These are phyloP conservation scores for Drosophila navojoa DNA, from an alignment of 1,140 invertebrate genomes.

Conservation along the genomic window DNA sequence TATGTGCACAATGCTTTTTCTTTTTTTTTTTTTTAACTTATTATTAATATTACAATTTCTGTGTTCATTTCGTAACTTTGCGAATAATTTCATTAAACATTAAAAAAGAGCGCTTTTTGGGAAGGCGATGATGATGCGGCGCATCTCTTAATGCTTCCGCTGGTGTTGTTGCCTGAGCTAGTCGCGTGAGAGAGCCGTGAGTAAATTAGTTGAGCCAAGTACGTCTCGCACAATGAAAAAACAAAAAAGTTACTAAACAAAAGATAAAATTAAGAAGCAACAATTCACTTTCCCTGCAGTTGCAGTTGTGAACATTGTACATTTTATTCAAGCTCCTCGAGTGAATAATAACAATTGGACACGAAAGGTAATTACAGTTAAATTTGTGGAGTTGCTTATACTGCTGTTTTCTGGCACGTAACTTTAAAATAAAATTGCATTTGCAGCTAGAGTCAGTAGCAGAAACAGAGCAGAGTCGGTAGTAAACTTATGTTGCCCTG, in stretches of 20 bases:
- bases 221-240: constrained; percentile 36
- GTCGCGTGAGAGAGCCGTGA: constrained; percentile 72
- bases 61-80: background rate
- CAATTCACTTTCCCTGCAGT: constrained; percentile 74
- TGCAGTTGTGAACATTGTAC: constrained; percentile 36
- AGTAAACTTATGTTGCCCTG: constrained; percentile 62
- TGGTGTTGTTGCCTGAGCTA: constrained; percentile 10
- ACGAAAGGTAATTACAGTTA: constrained; percentile 79
- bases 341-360: constrained; percentile 66
- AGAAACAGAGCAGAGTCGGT: constrained; percentile 5
- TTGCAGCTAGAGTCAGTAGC: constrained; percentile 32
- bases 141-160: background rate
- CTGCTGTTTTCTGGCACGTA: constrained; percentile 68
- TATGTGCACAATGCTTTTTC: background rate
- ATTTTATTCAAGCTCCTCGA: constrained; percentile 35
- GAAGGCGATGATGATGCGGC: background rate
- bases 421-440: constrained; percentile 76
- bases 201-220: constrained; percentile 67
- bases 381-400: constrained; percentile 38
- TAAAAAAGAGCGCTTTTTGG: background rate
- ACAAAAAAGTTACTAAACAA: constrained; percentile 1
- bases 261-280: constrained; percentile 58
- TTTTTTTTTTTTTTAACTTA: background rate
- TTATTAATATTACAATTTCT: background rate
- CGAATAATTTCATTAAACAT: background rate